Percentiles rank a stretch among this genome's conserved stretches.
Evolutionary conservation across 1,140 invertebrate species (phyloP).

Genomic region (Lutraria rhynchaena): DNA sequence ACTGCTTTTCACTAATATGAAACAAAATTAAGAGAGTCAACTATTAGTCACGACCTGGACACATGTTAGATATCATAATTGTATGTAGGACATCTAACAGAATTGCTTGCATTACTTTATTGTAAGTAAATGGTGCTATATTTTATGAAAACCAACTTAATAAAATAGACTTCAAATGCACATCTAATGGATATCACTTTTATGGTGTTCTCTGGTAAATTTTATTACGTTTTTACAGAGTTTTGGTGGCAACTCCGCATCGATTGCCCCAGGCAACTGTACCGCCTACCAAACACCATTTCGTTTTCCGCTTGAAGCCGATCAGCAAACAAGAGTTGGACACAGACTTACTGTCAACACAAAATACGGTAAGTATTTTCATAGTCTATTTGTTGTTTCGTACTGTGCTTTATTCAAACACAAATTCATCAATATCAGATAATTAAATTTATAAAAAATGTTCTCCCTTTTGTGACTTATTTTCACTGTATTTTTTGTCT

Average conservation of each 20-base stretch:
- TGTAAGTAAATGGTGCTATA: no score
- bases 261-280: slow-evolving; percentile 39
- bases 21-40: no score
- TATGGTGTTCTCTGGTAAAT: no score
- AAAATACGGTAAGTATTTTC: slow-evolving; percentile 9
- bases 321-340: slow-evolving; percentile 24
- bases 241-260: background rate
- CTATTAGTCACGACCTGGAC: no score
- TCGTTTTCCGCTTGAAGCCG: slow-evolving; percentile 1
- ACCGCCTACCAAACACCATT: slow-evolving; percentile 40
- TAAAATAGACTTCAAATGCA: no score
- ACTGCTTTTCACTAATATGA: no score
- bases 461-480: background rate
- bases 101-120: no score
- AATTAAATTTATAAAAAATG: background rate
- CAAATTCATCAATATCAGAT: background rate
- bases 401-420: background rate
- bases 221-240: background rate
- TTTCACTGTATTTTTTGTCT: background rate
- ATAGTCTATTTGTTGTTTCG: no score
- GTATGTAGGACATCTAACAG: no score
- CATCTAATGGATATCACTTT: no score
- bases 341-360: slow-evolving; percentile 9
- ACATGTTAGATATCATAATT: no score
- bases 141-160: no score